phyloP scores from a whole-genome alignment of 2,797 vertebrate genomes.

The Parauchenoglanis punctatus region DNA sequence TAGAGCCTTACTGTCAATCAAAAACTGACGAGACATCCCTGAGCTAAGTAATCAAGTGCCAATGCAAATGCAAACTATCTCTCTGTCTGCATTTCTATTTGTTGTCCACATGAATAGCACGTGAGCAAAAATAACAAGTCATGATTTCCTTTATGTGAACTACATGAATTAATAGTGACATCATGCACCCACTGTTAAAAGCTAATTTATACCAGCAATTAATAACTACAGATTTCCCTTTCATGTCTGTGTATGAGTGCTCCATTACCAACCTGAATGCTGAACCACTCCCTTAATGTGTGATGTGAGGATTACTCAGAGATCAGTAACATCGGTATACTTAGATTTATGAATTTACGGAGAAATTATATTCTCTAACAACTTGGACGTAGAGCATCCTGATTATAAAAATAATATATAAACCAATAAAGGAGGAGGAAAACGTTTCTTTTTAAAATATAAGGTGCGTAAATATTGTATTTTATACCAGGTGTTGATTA shows the following conservation, averaged over 20 bases:
- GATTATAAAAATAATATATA: background rate
- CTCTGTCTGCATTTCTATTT: background rate
- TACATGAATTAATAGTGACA: background rate
- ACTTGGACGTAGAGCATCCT: background rate
- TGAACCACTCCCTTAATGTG: background rate
- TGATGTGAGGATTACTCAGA: background rate
- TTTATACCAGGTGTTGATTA: background rate
- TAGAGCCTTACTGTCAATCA: conserved; percentile 34
- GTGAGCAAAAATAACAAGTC: background rate
- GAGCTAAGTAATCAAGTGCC: background rate
- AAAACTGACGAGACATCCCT: background rate
- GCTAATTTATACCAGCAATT: background rate
- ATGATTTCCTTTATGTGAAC: background rate
- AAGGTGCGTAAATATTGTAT: background rate
- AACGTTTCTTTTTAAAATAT: background rate
- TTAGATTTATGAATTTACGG: background rate
- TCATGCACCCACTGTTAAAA: background rate
- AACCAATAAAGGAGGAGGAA: background rate
- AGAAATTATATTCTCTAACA: background rate
- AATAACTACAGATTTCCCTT: background rate
- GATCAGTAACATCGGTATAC: background rate
- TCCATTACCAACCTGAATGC: background rate
- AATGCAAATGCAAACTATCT: background rate
- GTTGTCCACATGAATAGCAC: background rate
- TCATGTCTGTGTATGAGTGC: background rate